Conservation (phyloP, 35 echinoderm and acorn worm genomes). For the Stichopus chloronotus region DNA sequence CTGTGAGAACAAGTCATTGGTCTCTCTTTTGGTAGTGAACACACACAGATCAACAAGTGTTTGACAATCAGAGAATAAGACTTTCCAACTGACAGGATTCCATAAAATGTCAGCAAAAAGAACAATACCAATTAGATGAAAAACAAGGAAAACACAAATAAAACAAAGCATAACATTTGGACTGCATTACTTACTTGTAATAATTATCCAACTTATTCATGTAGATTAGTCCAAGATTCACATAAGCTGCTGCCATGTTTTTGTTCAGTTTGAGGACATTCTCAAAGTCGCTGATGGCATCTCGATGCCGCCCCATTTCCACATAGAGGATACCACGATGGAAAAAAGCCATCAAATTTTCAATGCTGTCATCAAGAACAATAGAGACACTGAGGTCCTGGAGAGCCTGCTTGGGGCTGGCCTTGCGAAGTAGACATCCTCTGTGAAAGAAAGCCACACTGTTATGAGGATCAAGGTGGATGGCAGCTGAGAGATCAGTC, state of each 20-base stretch:
- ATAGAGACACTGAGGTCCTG: conserved; percentile 95
- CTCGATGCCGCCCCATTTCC: conserved; percentile 73
- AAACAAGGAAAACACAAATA: not conserved
- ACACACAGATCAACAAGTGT: too few species aligned
- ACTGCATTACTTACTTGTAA: conserved; percentile 71
- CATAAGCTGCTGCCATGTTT: conserved; percentile 86
- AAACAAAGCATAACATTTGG: not conserved
- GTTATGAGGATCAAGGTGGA: conserved; percentile 90
- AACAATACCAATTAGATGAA: not conserved
- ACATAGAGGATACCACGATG: conserved; percentile 94
- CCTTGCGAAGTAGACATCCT: conserved; percentile 92
- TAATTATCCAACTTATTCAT: conserved; percentile 92
- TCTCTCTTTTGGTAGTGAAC: too few species aligned
- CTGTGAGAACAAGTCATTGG: too few species aligned
- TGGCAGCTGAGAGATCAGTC: conserved; percentile 84
- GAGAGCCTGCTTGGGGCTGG: conserved; percentile 87
- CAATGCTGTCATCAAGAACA: conserved; percentile 77
- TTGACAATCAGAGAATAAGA: too few species aligned
- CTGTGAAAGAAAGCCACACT: conserved; percentile 92
- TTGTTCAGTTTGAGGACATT: conserved; percentile 83
- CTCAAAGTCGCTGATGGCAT: conserved; percentile 98
- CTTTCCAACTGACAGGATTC: too few species aligned
- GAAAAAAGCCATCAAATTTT: conserved; percentile 94
- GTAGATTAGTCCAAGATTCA: conserved; percentile 94
- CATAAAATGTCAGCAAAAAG: too few species aligned